phyloP scores from a whole-genome alignment of 1,140 invertebrate genomes.

The Drosophila carrolli region DNA sequence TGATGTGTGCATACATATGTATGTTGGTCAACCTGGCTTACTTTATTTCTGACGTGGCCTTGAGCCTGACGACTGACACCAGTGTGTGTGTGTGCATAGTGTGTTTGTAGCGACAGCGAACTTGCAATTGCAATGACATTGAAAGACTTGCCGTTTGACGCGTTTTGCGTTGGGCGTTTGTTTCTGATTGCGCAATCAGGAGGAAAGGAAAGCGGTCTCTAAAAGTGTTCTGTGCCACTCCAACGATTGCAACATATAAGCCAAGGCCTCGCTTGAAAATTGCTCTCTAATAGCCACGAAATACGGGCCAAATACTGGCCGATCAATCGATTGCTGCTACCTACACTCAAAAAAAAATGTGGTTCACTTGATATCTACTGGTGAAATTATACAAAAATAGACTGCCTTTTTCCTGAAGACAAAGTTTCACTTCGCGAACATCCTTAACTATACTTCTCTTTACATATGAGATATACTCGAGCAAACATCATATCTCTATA shows the following conservation, averaged over 20 bases:
- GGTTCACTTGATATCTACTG: background rate
- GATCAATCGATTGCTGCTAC: slow-evolving; percentile 29
- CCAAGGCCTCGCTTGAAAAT: slow-evolving; percentile 51
- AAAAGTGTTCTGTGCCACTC: slow-evolving; percentile 23
- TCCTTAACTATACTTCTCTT: too few relatives aligned
- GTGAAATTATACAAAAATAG: too few relatives aligned
- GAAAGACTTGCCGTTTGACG: slow-evolving; percentile 64
- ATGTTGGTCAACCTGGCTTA: slow-evolving; percentile 60
- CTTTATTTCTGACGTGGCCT: slow-evolving; percentile 50
- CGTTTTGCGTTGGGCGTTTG: slow-evolving; percentile 22
- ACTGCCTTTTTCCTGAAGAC: too few relatives aligned
- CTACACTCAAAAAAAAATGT: background rate
- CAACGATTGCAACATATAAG: slow-evolving; percentile 43
- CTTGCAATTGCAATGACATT: slow-evolving; percentile 75
- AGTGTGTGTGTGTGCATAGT: slow-evolving; percentile 1
- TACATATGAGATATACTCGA: too few relatives aligned
- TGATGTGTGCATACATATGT: slow-evolving; percentile 19
- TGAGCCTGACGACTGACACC: slow-evolving; percentile 33
- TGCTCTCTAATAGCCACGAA: slow-evolving; percentile 43
- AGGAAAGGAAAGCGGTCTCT: slow-evolving; percentile 30
- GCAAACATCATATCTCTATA: too few relatives aligned
- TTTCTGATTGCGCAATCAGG: slow-evolving; percentile 58
- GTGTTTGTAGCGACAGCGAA: slow-evolving; percentile 17
- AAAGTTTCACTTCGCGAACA: too few relatives aligned
- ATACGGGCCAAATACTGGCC: slow-evolving; percentile 24